Conservation (phyloP, 2,797 vertebrate species). For the Catamblyrhynchus diadema region DNA sequence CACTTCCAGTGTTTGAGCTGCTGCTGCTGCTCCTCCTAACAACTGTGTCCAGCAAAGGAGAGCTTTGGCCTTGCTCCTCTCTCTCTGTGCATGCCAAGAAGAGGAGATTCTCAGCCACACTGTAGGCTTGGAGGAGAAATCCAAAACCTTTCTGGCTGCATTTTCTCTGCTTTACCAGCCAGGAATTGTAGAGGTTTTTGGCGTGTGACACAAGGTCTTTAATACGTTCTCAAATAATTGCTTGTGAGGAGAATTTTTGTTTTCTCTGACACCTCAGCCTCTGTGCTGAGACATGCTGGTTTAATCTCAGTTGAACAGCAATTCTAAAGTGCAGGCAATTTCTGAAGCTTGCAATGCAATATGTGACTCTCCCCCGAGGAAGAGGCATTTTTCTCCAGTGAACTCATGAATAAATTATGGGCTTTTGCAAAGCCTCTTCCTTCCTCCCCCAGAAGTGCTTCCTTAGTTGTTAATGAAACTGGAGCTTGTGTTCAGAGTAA, state of each 20-base stretch:
- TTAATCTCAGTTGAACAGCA: background rate
- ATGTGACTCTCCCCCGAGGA: constrained; percentile 21
- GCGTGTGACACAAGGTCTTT: background rate
- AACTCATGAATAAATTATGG: constrained; percentile 61
- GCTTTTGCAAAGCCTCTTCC: constrained; percentile 40
- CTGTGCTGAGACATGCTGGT: background rate
- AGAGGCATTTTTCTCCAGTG: constrained; percentile 35
- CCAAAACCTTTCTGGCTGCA: background rate
- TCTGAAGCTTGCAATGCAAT: constrained; percentile 27
- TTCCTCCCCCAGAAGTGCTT: constrained; percentile 51
- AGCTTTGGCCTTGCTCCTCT: background rate
- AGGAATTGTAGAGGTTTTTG: background rate
- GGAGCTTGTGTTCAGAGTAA: background rate
- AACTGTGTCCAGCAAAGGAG: background rate
- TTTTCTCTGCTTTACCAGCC: background rate
- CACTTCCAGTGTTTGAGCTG: background rate
- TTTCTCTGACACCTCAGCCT: background rate
- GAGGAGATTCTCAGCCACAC: background rate
- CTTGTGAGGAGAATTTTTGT: background rate
- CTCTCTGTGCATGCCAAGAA: background rate
- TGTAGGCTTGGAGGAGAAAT: background rate
- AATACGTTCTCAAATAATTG: constrained; percentile 23
- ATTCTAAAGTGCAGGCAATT: constrained; percentile 42
- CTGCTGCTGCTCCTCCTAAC: background rate
- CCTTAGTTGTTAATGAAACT: constrained; percentile 58